Percentiles rank a stretch among this genome's conserved stretches.
Conservation (phyloP, 2,113 vertebrate genomes). For the Hippocampus comes region DNA sequence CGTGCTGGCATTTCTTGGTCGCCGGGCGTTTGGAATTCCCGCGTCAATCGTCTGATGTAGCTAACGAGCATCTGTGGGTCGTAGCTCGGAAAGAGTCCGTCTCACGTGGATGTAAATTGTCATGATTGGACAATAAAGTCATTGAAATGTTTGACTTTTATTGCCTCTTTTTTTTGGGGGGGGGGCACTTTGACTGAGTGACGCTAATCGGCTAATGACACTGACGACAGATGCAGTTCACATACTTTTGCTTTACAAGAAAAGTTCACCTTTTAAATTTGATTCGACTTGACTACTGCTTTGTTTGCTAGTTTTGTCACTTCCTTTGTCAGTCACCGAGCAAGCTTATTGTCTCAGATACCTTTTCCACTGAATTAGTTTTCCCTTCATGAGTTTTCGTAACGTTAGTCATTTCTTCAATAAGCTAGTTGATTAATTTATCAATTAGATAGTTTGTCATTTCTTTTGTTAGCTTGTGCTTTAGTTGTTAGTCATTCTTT, state of each 20-base stretch:
- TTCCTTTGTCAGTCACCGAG: no score
- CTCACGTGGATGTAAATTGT: slow-evolving; percentile 28
- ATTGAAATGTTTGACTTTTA: slow-evolving; percentile 35
- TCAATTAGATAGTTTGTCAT: no score
- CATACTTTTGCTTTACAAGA: not conserved
- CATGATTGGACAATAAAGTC: slow-evolving; percentile 45
- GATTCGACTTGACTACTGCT: not conserved
- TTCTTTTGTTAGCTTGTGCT: no score
- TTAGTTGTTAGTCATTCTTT: no score
- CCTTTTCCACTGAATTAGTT: no score
- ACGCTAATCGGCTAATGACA: not conserved
- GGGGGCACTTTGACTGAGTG: not conserved
- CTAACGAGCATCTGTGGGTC: not conserved
- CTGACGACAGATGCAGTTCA: not conserved
- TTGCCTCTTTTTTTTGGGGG: slow-evolving; percentile 23
- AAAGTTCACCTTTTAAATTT: not conserved
- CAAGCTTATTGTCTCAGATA: no score
- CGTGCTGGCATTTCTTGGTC: not conserved
- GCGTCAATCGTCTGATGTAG: not conserved
- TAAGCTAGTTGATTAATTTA: no score
- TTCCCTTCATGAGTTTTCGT: no score
- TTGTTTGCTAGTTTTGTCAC: no score
- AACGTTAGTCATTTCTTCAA: no score
- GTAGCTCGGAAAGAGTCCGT: not conserved
- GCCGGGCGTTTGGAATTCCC: not conserved